These are phyloP conservation scores for Dipodomys spectabilis DNA, from an alignment of 2,113 vertebrate genomes.

Conservation along the genomic window DNA sequence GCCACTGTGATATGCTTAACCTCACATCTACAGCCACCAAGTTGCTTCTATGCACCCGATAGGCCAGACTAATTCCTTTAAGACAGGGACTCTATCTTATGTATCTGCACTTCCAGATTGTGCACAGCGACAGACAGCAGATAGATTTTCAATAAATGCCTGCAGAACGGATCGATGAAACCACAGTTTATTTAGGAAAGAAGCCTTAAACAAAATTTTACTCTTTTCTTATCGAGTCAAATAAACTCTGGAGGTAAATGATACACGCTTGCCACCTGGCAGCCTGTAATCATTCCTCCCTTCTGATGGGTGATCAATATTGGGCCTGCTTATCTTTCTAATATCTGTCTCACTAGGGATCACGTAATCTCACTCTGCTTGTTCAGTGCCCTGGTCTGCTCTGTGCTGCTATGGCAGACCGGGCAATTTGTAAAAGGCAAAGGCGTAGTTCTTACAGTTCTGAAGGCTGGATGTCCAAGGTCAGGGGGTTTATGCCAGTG, in stretches of 20 bases:
- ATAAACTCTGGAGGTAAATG: not conserved
- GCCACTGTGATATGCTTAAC: not conserved
- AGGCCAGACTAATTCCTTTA: not conserved
- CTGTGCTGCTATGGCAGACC: not conserved
- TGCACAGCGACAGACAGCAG: not conserved
- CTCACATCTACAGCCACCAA: no score
- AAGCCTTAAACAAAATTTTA: constrained; percentile 21
- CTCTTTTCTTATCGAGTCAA: not conserved
- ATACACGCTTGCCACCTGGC: not conserved
- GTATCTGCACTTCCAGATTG: not conserved
- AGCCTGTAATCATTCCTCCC: not conserved
- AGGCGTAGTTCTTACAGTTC: not conserved
- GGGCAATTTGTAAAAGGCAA: not conserved
- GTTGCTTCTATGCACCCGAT: not conserved
- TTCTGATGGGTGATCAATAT: not conserved
- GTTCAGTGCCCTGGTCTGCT: not conserved
- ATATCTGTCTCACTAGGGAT: not conserved
- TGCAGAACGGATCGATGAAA: constrained; percentile 38
- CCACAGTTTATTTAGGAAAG: constrained; percentile 43
- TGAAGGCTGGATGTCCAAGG: not conserved
- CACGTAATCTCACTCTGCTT: not conserved
- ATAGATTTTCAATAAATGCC: constrained; percentile 31
- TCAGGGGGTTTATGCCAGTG: not conserved
- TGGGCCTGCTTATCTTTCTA: not conserved
- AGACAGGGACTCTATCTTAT: not conserved